Evolutionary conservation across 2,888 invertebrate species (phyloP).

Genomic region (Ormyrus nitidulus): DNA sequence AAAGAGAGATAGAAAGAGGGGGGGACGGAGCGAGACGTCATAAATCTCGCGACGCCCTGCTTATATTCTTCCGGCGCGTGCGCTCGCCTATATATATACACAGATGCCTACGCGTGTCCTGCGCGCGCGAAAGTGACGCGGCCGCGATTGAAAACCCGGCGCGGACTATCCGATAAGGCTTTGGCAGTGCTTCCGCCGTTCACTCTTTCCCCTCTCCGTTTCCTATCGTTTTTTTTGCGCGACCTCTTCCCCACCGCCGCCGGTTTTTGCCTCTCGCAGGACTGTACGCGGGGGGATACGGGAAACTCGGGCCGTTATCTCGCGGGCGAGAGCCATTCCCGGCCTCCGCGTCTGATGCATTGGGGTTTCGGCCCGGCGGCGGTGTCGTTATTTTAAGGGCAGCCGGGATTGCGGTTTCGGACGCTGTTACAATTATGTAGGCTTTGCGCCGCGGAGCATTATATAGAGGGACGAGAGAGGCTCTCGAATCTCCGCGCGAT

Average conservation of each 20-base stretch:
- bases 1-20: slow-evolving; percentile 4
- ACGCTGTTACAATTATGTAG: slow-evolving; percentile 6
- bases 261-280: no score
- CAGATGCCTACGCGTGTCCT: background rate
- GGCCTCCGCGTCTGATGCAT: no score
- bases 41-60: slow-evolving; percentile 43
- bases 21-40: slow-evolving; percentile 23
- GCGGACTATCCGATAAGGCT: background rate
- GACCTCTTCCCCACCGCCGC: background rate
- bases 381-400: background rate
- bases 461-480: no score
- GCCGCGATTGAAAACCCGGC: slow-evolving; percentile 19
- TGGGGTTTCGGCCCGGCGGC: no score
- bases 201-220: background rate
- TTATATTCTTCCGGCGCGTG: slow-evolving; percentile 16
- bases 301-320: no score
- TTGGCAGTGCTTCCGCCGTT: no score
- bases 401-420: slow-evolving; percentile 2
- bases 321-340: no score
- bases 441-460: no score
- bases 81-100: background rate
- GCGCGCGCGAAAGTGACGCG: background rate
- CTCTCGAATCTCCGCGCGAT: no score
- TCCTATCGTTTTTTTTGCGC: background rate
- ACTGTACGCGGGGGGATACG: no score